Percentiles rank a stretch among this genome's conserved stretches.
Conservation (phyloP, 1,140 invertebrate genomes). For the roundworm (Caenorhabditis elegans) region WBcel235 BX284605.5:6603001-6603500, state of each 20-base stretch:
- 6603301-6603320: too few species aligned
- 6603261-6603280: too few species aligned
- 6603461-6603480: too few species aligned
- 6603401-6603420: too few species aligned
- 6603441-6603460: too few species aligned
- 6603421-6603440: too few species aligned
- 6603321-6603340: too few species aligned
- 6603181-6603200: constrained; percentile 68
- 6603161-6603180: constrained; percentile 68
- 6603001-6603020: constrained; percentile 67
- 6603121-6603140: constrained; percentile 55
- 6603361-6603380: too few species aligned
- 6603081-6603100: constrained; percentile 61
- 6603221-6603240: constrained; percentile 8
- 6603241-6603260: not conserved
- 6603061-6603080: constrained; percentile 67
- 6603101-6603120: constrained; percentile 60
- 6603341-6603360: too few species aligned
- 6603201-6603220: constrained; percentile 65
- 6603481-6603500: too few species aligned
- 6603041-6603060: constrained; percentile 58
- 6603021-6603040: constrained; percentile 65
- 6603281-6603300: too few species aligned
- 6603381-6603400: too few species aligned
- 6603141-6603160: constrained; percentile 67